Evolutionary conservation across 2,888 invertebrate species (phyloP), one percentile per base, ranked within the genome.

Genomic region (Autographa pulchrina): DNA sequence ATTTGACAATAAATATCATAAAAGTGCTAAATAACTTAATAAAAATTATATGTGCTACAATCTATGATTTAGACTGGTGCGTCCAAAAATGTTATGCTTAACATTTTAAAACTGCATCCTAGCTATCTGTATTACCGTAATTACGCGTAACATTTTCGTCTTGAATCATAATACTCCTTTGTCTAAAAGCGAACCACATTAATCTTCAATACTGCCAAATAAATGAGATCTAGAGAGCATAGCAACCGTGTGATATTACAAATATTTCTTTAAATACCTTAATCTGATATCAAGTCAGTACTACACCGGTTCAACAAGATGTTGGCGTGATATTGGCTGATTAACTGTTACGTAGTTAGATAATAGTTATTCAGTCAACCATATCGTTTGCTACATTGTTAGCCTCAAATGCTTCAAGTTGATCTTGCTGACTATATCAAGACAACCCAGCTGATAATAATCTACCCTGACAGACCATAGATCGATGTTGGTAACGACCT

Each of bases 61-160:
- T 91, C 90, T 93, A 92, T 91, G 87, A 87, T 87, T 88, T 88
- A 85, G 94, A 95, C 95, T 94, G 95, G 95, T 95, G 95, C 94
- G 94, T 90, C 89, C 88, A 88, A 90, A 88, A 89, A 83, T 87
- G 85, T 87, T 86, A 82, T n/a, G n/a, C 80, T 83, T 86, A 89
- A 88, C 87, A 89, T 87, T 88, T 85, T 81, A 83, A 84, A 88
- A 88, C 85, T 76, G 83, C 82, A 82, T 85, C 84, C 81, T 85
- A 86, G 76, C 85, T 82, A 85, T 73, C 77, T 80, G 75, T 74
- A 82, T 79, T 85, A 85, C 48, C 67, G 76, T 77, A 83, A 89
- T 88, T 87, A 88, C 86, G 88, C 87, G 38, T 70, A 62, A 84
- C 78, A 32, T 78, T 79, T 77, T 65, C 48, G n/a, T 69, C 70